Base-by-base conservation (phyloP, 1,140 invertebrate species). In the Galendromus occidentalis region DNA sequence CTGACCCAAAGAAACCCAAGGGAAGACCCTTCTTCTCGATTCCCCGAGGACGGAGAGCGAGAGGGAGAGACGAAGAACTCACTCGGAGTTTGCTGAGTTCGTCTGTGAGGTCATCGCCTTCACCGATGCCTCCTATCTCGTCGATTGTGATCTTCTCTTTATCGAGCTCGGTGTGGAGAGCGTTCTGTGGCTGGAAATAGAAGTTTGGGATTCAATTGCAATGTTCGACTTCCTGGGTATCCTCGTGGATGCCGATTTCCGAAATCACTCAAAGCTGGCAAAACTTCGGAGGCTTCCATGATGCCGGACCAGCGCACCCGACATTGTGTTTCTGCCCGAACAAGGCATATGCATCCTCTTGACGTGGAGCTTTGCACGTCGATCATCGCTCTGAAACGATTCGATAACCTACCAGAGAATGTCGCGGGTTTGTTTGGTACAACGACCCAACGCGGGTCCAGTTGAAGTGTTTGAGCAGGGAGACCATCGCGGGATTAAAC, bases 391-490 rank as follows among this genome's bases (percentile, higher is more conserved):
- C 17, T 14, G 22, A 39, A 5, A 22, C 63, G 14, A 44, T 22
- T 42, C 14, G 59, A 7, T 18, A 42, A 78, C 81, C 83, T 76
- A 88, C 86, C 77, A 94, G 76, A 0, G 91, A 86, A 74, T 93
- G 95, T 75, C 90, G 79, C 0, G 92, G 89, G 72, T 95, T 89
- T 72, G 93, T 95, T 75, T 98, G 93, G 76, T 95, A 98, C 64
- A 98, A 84, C 0, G 92, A 97, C 1, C 91, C 93, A 12, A 98
- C 91, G 64, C 88, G 81, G 0, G 88, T 96, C 95, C 95, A 98
- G 76, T 97, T 96, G 79, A 91, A 98, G 71, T 86, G 82, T 71
- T 85, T 81, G 51, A 98, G 79, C 1, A 98, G 78, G 1, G 87
- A 83, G 33, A 96, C 81, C 33, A 92, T 80, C 0, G 94, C 92